Conservation (phyloP, 2,113 vertebrate genomes). For the Motacilla tschutschensis region DNA sequence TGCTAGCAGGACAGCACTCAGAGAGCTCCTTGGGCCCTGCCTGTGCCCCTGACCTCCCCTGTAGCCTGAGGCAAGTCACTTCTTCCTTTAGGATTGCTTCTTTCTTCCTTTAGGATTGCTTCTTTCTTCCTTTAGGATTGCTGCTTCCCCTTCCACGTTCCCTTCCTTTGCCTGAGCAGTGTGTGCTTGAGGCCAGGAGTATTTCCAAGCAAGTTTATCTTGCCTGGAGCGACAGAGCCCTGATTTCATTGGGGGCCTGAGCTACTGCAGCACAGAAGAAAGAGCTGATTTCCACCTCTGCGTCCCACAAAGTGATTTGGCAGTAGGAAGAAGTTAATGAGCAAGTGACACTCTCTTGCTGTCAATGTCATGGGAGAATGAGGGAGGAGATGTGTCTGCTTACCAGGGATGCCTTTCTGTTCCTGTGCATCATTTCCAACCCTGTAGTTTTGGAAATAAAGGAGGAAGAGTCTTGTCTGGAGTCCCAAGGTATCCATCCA, state of each 20-base stretch:
- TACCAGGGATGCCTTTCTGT: not conserved
- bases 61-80: slow-evolving; percentile 28
- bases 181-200: not conserved
- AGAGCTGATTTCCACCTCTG: not conserved
- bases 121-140: not conserved
- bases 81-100: not conserved
- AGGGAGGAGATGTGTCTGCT: not conserved
- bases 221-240: not conserved
- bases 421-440: not conserved
- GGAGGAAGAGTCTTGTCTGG: not conserved
- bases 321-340: slow-evolving; percentile 15
- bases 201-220: not conserved
- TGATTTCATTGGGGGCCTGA: slow-evolving; percentile 8
- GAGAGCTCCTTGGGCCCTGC: slow-evolving; percentile 26
- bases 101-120: not conserved
- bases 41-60: slow-evolving; percentile 25
- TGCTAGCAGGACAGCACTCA: not conserved
- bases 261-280: not conserved
- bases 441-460: not conserved
- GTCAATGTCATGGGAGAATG: not conserved
- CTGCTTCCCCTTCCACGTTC: slow-evolving; percentile 18
- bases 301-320: not conserved
- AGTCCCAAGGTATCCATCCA: not conserved
- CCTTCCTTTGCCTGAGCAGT: not conserved
- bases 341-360: not conserved